A percentile compares a stretch with the other conserved stretches of the same genome.
Conservation (phyloP, 2,113 vertebrate genomes). For the Meles meles region DNA sequence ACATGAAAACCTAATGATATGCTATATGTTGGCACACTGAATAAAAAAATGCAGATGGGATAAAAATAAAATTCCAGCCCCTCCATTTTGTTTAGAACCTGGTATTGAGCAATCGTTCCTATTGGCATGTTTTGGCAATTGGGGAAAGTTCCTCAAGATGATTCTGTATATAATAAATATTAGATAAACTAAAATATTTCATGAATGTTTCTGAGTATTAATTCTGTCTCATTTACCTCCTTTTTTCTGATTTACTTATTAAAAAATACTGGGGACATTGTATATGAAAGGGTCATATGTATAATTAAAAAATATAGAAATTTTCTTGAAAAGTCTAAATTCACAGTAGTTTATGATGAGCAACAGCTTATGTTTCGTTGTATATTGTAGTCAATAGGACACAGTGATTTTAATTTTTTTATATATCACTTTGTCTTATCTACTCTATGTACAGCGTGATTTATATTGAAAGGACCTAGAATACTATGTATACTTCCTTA, state of each 20-base stretch:
- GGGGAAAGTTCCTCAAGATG: background rate
- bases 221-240: background rate
- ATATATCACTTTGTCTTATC: background rate
- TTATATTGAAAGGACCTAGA: background rate
- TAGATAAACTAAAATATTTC: background rate
- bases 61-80: background rate
- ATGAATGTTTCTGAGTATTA: background rate
- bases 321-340: background rate
- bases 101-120: background rate
- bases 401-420: background rate
- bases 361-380: background rate
- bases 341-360: background rate
- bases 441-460: background rate
- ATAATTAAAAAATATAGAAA: background rate
- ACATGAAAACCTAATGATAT: background rate
- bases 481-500: background rate
- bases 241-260: background rate
- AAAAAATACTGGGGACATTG: background rate
- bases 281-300: background rate
- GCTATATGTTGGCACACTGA: background rate
- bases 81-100: background rate
- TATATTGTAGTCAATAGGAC: background rate
- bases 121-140: background rate
- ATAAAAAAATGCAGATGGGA: background rate
- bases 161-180: background rate